A percentile compares a stretch with the other conserved stretches of the same genome.
These are phyloP conservation scores for Drosophila anceps DNA, from an alignment of 2,888 invertebrate species.

Conservation along the genomic window DNA sequence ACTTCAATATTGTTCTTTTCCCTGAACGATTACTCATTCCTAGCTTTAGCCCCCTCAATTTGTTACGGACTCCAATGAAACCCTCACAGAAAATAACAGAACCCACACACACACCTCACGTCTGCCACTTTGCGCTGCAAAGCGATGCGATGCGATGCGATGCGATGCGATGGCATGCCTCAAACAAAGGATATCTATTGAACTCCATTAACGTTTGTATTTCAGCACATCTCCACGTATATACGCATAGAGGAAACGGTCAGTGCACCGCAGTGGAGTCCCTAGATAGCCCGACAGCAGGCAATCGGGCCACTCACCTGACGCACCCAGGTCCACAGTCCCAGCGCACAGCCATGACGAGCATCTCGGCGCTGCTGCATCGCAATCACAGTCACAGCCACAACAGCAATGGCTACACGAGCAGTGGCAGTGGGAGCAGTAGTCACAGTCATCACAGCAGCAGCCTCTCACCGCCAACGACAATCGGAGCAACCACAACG, in stretches of 20 bases:
- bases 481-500: constrained; percentile 47
- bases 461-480: constrained; percentile 70
- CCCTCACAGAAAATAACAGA: not conserved
- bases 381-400: constrained; percentile 63
- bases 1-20: constrained; percentile 1
- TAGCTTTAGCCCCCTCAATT: not conserved
- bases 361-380: constrained; percentile 73
- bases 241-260: constrained; percentile 15
- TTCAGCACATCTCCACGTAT: constrained; percentile 41
- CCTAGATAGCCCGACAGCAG: constrained; percentile 14
- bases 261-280: constrained; percentile 36
- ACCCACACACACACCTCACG: not conserved
- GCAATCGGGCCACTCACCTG: constrained; percentile 56
- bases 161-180: not conserved
- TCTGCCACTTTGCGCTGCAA: not conserved
- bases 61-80: not conserved
- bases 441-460: constrained; percentile 62
- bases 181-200: constrained; percentile 73
- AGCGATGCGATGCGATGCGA: not conserved
- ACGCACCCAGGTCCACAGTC: constrained; percentile 4
- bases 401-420: constrained; percentile 68
- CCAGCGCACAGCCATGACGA: constrained; percentile 56
- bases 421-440: constrained; percentile 64
- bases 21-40: constrained; percentile 16
- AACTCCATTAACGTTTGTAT: constrained; percentile 69